A percentile compares a stretch with the other conserved stretches of the same genome.
phyloP scores from a whole-genome alignment of 2,888 invertebrate genomes.

The Rhingia rostrata region DNA sequence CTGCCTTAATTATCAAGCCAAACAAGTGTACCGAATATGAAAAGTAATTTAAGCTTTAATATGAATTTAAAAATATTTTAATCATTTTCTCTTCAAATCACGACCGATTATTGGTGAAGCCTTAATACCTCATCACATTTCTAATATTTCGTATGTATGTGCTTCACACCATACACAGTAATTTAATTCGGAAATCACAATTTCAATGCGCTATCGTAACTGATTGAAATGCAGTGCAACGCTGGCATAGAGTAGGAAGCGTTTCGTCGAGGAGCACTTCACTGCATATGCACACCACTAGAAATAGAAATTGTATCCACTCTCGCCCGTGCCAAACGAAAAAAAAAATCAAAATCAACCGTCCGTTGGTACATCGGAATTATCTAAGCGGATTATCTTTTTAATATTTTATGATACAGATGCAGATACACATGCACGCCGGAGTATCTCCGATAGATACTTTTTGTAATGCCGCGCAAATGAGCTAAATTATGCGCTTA shows the following conservation, averaged over 20 bases:
- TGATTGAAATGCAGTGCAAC: slow-evolving; percentile 54
- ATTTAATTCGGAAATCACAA: slow-evolving; percentile 71
- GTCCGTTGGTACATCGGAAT: slow-evolving; percentile 21
- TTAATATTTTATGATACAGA: slow-evolving; percentile 15
- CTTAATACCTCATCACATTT: not conserved
- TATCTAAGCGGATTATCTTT: slow-evolving; percentile 20
- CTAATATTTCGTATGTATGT: not conserved
- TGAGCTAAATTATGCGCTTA: not conserved
- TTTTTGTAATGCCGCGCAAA: not conserved
- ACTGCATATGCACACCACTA: slow-evolving; percentile 31
- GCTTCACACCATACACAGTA: slow-evolving; percentile 26
- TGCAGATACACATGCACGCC: not conserved
- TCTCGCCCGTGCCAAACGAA: slow-evolving; percentile 61
- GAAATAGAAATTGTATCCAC: slow-evolving; percentile 60
- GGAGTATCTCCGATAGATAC: not conserved
- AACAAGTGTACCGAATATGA: not conserved
- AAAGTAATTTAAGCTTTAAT: not conserved
- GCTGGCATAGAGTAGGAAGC: slow-evolving; percentile 1
- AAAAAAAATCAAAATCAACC: slow-evolving; percentile 25
- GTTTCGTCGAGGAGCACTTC: slow-evolving; percentile 29
- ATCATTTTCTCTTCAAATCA: not conserved
- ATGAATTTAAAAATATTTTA: not conserved
- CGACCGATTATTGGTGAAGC: not conserved
- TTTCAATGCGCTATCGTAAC: slow-evolving; percentile 51
- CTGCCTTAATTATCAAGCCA: not conserved